Evolutionary conservation across 2,113 vertebrate species (phyloP), one percentile per base, ranked within the genome.

Genomic region (Bostrychus sinensis): DNA sequence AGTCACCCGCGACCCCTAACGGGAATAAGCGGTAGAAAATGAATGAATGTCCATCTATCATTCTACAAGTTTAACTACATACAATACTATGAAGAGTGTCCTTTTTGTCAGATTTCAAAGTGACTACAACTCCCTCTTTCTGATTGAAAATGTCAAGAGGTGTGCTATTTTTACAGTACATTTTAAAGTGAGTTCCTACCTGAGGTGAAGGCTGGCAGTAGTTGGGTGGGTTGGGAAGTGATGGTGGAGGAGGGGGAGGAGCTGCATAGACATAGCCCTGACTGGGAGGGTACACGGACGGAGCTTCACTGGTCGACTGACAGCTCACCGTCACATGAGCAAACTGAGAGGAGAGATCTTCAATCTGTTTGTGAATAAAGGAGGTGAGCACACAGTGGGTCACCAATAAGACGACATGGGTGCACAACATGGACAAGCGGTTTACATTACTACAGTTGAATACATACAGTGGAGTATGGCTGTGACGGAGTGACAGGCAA

Each of bases 311-410:
- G 0, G 93, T 88, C 1, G 94, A 93, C 3, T 95, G 96, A n/a
- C 92, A 94, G 75, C 92, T 96, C 69, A 96, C 73, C 19, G 91
- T 93, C 89, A 97, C 90, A 68, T 96, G 95, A 86, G 74, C 76
- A 26, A 96, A 95, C 88, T 94, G 95, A 0, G 94, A 89, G 1
- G 93, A 91, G 81, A 96, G 84, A 7, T 98, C 95, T 22, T 98
- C 96, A 50, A 94, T 90, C 86, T 89, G 80, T 20, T 1, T 14
- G 60, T 14, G 42, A 20, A 68, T 34, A 60, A 46, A 71, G 25
- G 22, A 62, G 63, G 81, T 14, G 48, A 5, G 78, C 58, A 66
- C 37, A 59, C 58, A 45, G 17, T 55, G 5, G 25, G 48, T 20
- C 10, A 10, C n/a, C 10, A 36, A 36, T 20, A 36, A 20, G 17